A percentile compares a stretch with the other conserved stretches of the same genome.
phyloP scores from a whole-genome alignment of 1,140 invertebrate genomes.

The Epicauta chinensis region DNA sequence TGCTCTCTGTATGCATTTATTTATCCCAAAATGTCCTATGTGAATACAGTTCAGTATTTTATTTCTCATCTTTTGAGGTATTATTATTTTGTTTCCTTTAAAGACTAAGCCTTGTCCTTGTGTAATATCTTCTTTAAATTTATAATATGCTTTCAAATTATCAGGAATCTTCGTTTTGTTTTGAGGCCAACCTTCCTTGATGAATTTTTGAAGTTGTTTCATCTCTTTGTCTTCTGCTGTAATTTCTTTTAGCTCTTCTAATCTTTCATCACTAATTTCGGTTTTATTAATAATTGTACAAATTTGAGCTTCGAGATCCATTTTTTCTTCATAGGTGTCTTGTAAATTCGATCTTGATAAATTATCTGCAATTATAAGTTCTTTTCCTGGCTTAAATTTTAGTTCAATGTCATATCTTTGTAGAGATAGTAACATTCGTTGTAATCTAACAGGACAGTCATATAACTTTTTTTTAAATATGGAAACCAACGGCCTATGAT shows the following conservation, averaged over 20 bases:
- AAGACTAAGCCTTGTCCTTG: neutral
- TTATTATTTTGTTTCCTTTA: neutral
- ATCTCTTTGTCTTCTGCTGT: no score
- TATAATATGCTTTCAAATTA: neutral
- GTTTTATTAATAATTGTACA: constrained; percentile 13
- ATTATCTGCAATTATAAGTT: constrained; percentile 34
- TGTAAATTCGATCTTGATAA: constrained; percentile 29
- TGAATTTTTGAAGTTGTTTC: neutral
- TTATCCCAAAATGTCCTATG: constrained; percentile 5
- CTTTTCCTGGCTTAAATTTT: constrained; percentile 32
- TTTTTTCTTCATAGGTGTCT: neutral
- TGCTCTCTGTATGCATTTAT: neutral
- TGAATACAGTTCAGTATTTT: neutral
- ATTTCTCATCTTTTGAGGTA: neutral
- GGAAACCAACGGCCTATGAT: neutral
- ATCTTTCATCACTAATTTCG: constrained; percentile 1
- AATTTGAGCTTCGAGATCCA: constrained; percentile 13
- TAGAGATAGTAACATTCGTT: constrained; percentile 30
- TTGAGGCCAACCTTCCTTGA: neutral
- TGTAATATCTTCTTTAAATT: neutral
- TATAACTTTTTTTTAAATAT: constrained; percentile 20
- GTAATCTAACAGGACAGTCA: neutral
- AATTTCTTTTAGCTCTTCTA: neutral
- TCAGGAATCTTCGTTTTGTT: neutral
- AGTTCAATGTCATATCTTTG: constrained; percentile 33